Conservation (phyloP, 2,888 invertebrate species). For the Monochamus alternatus region DNA sequence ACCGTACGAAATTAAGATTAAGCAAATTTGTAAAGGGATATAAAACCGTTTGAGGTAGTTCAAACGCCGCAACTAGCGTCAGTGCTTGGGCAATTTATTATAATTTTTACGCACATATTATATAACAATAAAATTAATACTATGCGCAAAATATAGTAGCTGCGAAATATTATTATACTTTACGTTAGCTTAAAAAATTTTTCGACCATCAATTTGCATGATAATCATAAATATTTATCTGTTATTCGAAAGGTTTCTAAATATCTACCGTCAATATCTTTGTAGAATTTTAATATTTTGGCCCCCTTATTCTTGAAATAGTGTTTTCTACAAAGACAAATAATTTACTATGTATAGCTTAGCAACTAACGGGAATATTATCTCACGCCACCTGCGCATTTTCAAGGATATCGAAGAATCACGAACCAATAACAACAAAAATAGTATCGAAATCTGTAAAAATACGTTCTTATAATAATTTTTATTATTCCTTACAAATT, state of each 20-base stretch:
- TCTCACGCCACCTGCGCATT: too few relatives aligned
- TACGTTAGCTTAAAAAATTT: neutral
- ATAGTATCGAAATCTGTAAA: too few relatives aligned
- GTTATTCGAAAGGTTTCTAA: neutral
- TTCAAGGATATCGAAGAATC: too few relatives aligned
- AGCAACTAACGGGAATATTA: too few relatives aligned
- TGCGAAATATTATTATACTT: neutral
- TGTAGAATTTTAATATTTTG: too few relatives aligned
- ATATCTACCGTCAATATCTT: too few relatives aligned
- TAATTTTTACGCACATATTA: slow-evolving; percentile 9
- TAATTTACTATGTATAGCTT: too few relatives aligned
- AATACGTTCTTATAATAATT: too few relatives aligned
- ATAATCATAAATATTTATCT: neutral
- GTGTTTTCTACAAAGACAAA: too few relatives aligned
- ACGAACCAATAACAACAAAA: too few relatives aligned
- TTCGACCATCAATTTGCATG: neutral
- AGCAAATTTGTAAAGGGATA: neutral
- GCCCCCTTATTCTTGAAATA: too few relatives aligned
- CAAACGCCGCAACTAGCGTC: neutral
- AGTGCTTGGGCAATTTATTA: neutral
- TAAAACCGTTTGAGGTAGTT: neutral
- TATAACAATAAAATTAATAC: neutral
- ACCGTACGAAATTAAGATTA: neutral
- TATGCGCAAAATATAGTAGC: neutral
- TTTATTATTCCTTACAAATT: too few relatives aligned